Evolutionary conservation across 1,140 invertebrate species (phyloP), one percentile per base, ranked within the genome.

Genomic region (Drosophila pachea): DNA sequence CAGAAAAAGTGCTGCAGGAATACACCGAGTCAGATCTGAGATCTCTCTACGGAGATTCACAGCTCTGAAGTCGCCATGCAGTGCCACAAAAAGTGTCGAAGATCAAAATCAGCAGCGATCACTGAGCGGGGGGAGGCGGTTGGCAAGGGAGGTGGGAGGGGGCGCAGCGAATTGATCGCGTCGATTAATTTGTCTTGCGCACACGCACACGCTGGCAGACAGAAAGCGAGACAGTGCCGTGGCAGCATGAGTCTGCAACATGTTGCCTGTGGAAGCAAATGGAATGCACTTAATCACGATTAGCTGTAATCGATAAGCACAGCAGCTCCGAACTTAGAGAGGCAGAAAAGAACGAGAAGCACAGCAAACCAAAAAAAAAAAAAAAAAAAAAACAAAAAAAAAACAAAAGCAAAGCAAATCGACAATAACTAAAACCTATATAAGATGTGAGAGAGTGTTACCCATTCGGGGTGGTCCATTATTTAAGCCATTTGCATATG

Each of bases 261-360:
- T 78, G 73, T 84, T 87, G 77, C 78, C 40, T 31, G 36, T n/a
- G 32, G 14, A 22, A 49, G 55, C 71, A 82, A 88, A 88, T 88
- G 86, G 86, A 88, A 88, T 88, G 86, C 86, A 88, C 86, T 88
- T 88, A 88, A 88, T 88, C 86, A 88, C 86, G 86, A 88, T 88
- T 88, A 88, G 86, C 68, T 88, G 86, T 86, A 88, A 88, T 88
- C 86, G 86, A 88, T 88, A 88, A 88, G 83, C 64, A 22, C 49
- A 61, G 42, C 65, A 66, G 47, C 31, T 61, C 42, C 4, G n/a
- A 31, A 35, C 49, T 52, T 54, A 54, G 52, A 54, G 29, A 22
- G 22, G 22, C 22, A 22, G 22, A 3, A 1, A 22, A 3, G 22
- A 54, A 36, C 35, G 50, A 50, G 22, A 22, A 22, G 22, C 22